Evolutionary conservation across 1,140 invertebrate species (phyloP), one percentile per base, ranked within the genome.

Genomic region (Leptinotarsa undecemlineata): DNA sequence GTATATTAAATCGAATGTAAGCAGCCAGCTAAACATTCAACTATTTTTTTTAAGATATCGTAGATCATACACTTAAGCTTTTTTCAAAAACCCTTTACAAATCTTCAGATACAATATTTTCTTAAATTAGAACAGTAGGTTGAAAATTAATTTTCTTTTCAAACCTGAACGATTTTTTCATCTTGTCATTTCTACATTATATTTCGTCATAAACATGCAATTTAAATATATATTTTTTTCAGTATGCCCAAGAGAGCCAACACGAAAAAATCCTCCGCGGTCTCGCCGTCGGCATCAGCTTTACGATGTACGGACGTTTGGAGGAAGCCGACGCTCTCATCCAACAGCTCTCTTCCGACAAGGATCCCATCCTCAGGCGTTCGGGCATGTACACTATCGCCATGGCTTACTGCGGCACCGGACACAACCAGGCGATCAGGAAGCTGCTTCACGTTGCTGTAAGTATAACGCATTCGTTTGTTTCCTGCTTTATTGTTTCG

Each of bases 211-310:
- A 42, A 11, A 42, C 33, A 42, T 11, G 8, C 2, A 11, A 42
- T 42, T 42, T 11, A 42, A 0, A 3, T 42, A 42, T 42, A 8
- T 11, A 42, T 74, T 73, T 76, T 71, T 70, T 23, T 83, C 75
- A 85, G 83, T 88, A 88, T 80, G 86, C 86, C 0, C 87, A 88
- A 78, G 97, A 98, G 83, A 98, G 96, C 13, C 96, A 99, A 82
- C 98, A 99, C 84, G 98, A 99, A 84, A 99, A 99, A 86, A 99
- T 99, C 81, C 88, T 99, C 23, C 90, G 98, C 64, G 98, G 98
- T 61, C 86, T 99, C 67, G 96, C 97, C 13, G 93, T 98, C 1
- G 97, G 98, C 69, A 98, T 99, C 76, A 92, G 98, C 2, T 91
- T 99, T 67, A 96, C 96, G 1, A 98, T 98, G 94, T 99, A 98